A percentile compares a stretch with the other conserved stretches of the same genome.
These are phyloP conservation scores for Limosa lapponica DNA, from an alignment of 2,797 vertebrate species.

Conservation along the genomic window DNA sequence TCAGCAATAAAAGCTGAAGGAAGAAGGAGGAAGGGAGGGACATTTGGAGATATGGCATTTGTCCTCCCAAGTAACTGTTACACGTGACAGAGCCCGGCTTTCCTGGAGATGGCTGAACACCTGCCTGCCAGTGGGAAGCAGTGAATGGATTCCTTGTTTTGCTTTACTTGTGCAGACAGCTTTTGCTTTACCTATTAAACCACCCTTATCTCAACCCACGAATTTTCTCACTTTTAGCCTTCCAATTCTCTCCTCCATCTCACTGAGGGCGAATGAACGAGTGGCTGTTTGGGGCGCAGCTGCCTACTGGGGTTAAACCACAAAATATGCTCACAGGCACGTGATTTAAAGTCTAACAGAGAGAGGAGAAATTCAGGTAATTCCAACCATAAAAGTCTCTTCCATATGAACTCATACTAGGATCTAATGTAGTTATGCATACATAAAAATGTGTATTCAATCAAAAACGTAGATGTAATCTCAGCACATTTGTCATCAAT, in stretches of 20 bases:
- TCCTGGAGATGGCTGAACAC: background rate
- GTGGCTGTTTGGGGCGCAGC: background rate
- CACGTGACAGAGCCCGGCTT: fast-evolving
- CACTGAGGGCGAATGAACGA: fast-evolving
- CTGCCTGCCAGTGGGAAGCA: fast-evolving
- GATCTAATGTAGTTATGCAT: background rate
- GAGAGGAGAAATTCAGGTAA: background rate
- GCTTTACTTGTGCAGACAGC: fast-evolving
- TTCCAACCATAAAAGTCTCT: background rate
- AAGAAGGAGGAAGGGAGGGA: background rate
- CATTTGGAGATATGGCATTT: fast-evolving
- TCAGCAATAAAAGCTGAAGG: background rate
- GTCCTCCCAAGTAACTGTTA: background rate
- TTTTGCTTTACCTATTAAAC: background rate
- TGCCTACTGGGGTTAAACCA: background rate
- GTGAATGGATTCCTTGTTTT: background rate
- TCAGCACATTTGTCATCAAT: background rate
- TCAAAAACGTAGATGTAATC: background rate
- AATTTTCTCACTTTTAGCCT: background rate
- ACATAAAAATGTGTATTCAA: background rate
- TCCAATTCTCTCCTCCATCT: background rate
- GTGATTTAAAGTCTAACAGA: background rate
- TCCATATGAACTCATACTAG: background rate
- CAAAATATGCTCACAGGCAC: background rate
- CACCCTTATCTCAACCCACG: background rate